These are phyloP conservation scores for Osmerus mordax DNA, from an alignment of 2,113 vertebrate species.

Conservation along the genomic window DNA sequence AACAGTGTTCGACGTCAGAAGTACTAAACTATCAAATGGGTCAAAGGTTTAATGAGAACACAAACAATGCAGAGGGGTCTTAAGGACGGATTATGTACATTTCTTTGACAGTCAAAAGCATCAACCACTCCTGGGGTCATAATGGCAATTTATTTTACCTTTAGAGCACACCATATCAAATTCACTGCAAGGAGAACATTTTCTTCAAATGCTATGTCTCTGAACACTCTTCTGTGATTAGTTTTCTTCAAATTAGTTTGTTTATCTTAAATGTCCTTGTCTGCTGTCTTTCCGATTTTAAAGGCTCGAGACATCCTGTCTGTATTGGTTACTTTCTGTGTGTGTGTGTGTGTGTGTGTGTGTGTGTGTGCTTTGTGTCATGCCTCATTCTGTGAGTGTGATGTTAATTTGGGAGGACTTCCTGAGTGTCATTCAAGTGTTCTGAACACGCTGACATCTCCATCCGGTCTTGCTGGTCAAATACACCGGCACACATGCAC, in stretches of 20 bases:
- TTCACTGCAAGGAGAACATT: slow-evolving; percentile 21
- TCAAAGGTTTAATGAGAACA: no score
- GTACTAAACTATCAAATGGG: no score
- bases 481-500: slow-evolving; percentile 8
- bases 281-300: no score
- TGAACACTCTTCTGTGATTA: neutral
- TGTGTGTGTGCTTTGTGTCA: neutral
- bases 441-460: slow-evolving; percentile 4
- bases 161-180: no score
- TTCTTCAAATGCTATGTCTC: slow-evolving; percentile 23
- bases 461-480: slow-evolving; percentile 2
- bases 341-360: slow-evolving; percentile 1
- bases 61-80: no score
- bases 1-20: no score
- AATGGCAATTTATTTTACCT: no score
- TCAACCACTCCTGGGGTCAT: no score
- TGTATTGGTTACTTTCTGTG: slow-evolving; percentile 8
- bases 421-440: slow-evolving; percentile 8
- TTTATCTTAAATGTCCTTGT: no score
- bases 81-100: no score
- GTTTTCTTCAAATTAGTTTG: neutral
- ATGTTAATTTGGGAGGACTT: slow-evolving; percentile 20
- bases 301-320: neutral
- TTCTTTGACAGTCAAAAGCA: slow-evolving; percentile 3
- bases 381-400: slow-evolving; percentile 4